These are phyloP conservation scores for Thumatha senex DNA, from an alignment of 2,888 invertebrate genomes.

Conservation along the genomic window DNA sequence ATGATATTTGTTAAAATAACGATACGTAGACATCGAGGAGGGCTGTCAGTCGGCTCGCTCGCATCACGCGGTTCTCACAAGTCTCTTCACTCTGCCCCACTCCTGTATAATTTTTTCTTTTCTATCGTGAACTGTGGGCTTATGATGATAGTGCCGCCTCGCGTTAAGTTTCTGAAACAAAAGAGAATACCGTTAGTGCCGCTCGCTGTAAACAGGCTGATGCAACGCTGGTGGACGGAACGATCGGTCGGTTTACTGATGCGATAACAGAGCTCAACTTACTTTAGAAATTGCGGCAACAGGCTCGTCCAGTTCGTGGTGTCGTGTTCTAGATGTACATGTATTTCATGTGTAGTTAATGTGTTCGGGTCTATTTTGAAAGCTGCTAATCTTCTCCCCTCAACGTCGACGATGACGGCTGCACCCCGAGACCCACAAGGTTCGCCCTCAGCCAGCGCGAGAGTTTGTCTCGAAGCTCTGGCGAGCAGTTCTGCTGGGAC, in stretches of 20 bases:
- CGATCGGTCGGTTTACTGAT: background rate
- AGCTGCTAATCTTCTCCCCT: slow-evolving; percentile 90
- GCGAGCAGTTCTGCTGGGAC: slow-evolving; percentile 92
- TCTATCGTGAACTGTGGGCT: slow-evolving; percentile 94
- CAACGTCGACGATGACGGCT: slow-evolving; percentile 92
- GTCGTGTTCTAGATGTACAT: slow-evolving; percentile 93
- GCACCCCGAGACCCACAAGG: slow-evolving; percentile 95
- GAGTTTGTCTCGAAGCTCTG: slow-evolving; percentile 90
- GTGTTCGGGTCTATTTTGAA: slow-evolving; percentile 94
- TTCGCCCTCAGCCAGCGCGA: slow-evolving; percentile 93
- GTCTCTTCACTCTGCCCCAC: slow-evolving; percentile 81
- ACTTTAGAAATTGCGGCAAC: slow-evolving; percentile 95
- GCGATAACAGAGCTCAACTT: slow-evolving; percentile 67
- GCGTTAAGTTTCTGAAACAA: slow-evolving; percentile 89
- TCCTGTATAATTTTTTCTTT: slow-evolving; percentile 95
- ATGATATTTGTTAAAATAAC: slow-evolving; percentile 82
- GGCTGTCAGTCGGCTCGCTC: slow-evolving; percentile 78
- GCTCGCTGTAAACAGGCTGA: slow-evolving; percentile 19
- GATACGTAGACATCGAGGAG: slow-evolving; percentile 81
- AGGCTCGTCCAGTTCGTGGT: slow-evolving; percentile 93
- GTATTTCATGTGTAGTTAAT: slow-evolving; percentile 95
- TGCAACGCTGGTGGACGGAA: slow-evolving; percentile 4
- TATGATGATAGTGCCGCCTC: slow-evolving; percentile 94
- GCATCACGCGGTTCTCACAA: slow-evolving; percentile 61
- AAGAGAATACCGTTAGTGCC: slow-evolving; percentile 40